Percentiles rank a stretch among this genome's conserved stretches.
Evolutionary conservation across 2,113 vertebrate genomes (phyloP).

Genomic region (Mellivora capensis): DNA sequence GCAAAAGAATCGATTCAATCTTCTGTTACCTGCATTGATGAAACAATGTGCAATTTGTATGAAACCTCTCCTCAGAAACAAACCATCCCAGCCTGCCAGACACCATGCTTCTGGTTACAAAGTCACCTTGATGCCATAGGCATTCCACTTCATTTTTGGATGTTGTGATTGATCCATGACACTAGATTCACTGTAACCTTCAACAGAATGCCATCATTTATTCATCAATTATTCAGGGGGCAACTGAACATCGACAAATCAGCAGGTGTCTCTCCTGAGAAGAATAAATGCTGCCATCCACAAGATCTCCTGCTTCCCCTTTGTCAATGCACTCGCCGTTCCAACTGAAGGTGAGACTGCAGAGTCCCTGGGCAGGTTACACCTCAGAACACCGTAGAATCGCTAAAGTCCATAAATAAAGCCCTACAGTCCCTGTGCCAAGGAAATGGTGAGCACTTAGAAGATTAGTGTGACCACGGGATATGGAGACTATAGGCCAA

Average conservation of each 20-base stretch:
- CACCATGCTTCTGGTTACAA: not conserved
- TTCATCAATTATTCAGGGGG: not conserved
- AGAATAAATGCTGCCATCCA: not conserved
- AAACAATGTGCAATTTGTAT: not conserved
- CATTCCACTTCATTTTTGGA: not conserved
- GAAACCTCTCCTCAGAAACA: not conserved
- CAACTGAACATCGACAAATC: not conserved
- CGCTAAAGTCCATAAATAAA: not conserved
- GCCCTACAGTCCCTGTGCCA: not conserved
- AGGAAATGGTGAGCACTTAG: not conserved
- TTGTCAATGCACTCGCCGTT: not conserved
- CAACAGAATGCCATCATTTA: not conserved
- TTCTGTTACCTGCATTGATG: not conserved
- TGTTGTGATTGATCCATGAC: not conserved
- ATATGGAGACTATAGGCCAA: not conserved
- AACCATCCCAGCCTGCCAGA: not conserved
- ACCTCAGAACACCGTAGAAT: not conserved
- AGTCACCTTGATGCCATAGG: not conserved
- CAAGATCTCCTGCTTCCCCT: not conserved
- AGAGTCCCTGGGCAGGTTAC: not conserved
- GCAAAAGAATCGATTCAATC: not conserved
- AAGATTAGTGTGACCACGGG: not conserved
- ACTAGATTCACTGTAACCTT: not conserved
- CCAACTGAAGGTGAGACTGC: not conserved
- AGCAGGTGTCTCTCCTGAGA: not conserved